Base-by-base conservation (phyloP, 2,113 vertebrate species). In the Leptocoma aspasia region DNA sequence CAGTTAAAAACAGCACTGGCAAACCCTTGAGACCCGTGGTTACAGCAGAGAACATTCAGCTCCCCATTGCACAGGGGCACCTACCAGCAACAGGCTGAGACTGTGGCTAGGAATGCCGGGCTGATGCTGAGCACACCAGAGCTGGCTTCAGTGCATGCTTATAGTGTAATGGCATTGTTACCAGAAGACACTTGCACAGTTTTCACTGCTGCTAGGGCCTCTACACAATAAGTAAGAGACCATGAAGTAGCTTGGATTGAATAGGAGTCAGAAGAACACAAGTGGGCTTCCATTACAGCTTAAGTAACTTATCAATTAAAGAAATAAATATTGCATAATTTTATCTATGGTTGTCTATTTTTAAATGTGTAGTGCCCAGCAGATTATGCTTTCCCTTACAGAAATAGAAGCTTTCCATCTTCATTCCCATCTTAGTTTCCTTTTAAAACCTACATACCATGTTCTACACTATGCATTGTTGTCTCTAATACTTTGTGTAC, bases 151-250 rank as follows among this genome's bases (percentile, higher is more conserved):
- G 5, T 10, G 41, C 17, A 22, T 18, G 21, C 8, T 42, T 37
- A 45, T 0, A 2, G 8, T 22, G 4, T n/a, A 42, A 44, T 3
- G 15, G 45, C 54, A 52, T 3, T 28, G 27, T 2, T 89, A 27
- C n/a, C 33, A 65, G 27, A 80, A 83, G 52, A 64, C 8, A 39
- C 16, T 54, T 33, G 18, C 9, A 2, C 23, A 12, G 28, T 53
- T 82, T 57, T 4, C 28, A 13, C 42, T 56, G 33, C 30, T 45
- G 9, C 24, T 45, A 68, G 1, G 2, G 41, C 14, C 37, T 72
- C 37, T 13, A 52, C 23, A 28, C 10, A 23, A 39, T 52, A 31
- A 60, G 5, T 18, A 39, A n/a, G 26, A 73, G 15, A 86, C 15
- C 15, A 28, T 10, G 2, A 50, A 71, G 80, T 60, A 60, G 6